Conservation (phyloP, 2,888 invertebrate genomes). For the Cancer borealis region DNA sequence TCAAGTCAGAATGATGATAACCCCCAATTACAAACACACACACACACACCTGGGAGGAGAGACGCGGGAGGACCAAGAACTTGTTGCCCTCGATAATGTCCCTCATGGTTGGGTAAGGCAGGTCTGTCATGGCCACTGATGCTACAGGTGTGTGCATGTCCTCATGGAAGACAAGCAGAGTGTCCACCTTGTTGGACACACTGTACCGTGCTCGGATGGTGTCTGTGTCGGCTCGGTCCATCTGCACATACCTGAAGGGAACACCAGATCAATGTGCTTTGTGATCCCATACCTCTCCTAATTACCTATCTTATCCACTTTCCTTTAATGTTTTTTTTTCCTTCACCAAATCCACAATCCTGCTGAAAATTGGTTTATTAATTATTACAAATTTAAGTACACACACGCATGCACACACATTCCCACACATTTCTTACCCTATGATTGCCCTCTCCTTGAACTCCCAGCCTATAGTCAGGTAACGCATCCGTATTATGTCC, state of each 20-base stretch:
- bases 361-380: no score
- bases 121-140: constrained; percentile 92
- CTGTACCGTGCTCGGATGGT: constrained; percentile 86
- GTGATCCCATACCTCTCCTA: background rate
- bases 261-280: background rate
- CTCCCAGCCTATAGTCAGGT: constrained; percentile 92
- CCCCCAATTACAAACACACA: background rate
- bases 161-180: constrained; percentile 94
- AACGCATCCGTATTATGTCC: constrained; percentile 90
- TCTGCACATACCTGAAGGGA: constrained; percentile 84
- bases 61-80: constrained; percentile 90
- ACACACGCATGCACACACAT: background rate
- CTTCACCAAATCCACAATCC: no score
- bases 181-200: constrained; percentile 87
- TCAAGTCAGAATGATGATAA: no score
- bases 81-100: constrained; percentile 94
- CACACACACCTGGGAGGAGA: constrained; percentile 90
- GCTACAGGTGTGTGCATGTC: constrained; percentile 88
- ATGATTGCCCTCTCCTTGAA: constrained; percentile 92
- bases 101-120: constrained; percentile 91
- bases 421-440: constrained; percentile 84
- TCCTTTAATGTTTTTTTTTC: no score
- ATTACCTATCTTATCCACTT: background rate
- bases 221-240: constrained; percentile 84
- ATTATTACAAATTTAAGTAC: no score